These are phyloP conservation scores for Harmothoe impar DNA, from an alignment of 2,888 invertebrate species.

Conservation along the genomic window DNA sequence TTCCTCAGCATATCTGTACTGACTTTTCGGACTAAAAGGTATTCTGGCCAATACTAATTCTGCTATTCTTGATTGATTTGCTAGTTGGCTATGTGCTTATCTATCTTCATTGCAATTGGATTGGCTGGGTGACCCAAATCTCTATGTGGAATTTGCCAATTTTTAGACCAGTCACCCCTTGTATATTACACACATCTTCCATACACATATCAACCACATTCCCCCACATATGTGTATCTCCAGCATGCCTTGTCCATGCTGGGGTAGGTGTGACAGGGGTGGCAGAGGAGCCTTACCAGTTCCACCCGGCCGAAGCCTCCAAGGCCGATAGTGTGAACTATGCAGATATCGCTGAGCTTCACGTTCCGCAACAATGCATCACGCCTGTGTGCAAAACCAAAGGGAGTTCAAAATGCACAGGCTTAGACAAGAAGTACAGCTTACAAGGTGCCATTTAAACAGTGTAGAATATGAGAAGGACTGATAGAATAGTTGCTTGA, in stretches of 20 bases:
- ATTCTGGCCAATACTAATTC: no score
- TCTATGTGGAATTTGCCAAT: no score
- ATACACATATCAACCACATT: neutral
- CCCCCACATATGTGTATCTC: neutral
- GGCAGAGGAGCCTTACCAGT: constrained; percentile 86
- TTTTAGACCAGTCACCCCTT: no score
- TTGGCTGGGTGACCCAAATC: no score
- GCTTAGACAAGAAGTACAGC: neutral
- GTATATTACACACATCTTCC: neutral
- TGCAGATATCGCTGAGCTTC: constrained; percentile 91
- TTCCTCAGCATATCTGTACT: no score
- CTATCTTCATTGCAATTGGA: no score
- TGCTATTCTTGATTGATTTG: no score
- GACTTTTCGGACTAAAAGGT: no score
- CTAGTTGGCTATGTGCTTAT: no score
- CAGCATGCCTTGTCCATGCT: neutral
- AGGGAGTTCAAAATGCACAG: constrained; percentile 3
- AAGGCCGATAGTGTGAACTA: constrained; percentile 96
- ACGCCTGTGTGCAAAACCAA: constrained; percentile 16
- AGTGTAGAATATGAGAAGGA: neutral
- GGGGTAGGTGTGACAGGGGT: neutral
- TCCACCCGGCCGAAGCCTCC: constrained; percentile 99
- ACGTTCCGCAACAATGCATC: constrained; percentile 5
- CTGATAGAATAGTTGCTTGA: no score
- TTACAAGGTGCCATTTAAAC: neutral